Conservation (phyloP, 2,797 vertebrate species). For the Syngnathus acus region DNA sequence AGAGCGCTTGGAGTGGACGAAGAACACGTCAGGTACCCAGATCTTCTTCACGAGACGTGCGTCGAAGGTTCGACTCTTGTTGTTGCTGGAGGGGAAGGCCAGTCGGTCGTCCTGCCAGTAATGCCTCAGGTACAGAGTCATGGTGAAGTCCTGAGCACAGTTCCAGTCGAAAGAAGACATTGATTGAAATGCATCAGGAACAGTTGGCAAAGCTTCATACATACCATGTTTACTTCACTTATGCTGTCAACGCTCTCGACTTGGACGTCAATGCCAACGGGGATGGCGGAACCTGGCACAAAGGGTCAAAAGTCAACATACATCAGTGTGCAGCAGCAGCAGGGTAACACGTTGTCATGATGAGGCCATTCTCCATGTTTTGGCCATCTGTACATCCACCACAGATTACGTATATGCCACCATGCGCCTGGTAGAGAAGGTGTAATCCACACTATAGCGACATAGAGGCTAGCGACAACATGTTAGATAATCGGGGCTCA, state of each 20-base stretch:
- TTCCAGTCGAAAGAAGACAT: too few relatives aligned
- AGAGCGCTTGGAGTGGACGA: conserved; percentile 88
- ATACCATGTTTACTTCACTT: conserved; percentile 91
- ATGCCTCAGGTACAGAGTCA: conserved; percentile 90
- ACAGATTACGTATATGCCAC: conserved; percentile 34
- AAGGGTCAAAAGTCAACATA: conserved; percentile 10
- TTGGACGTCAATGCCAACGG: conserved; percentile 86
- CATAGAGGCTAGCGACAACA: conserved; percentile 5
- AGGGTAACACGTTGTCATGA: conserved; percentile 3
- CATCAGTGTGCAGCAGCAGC: conserved; percentile 23
- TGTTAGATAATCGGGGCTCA: conserved; percentile 1
- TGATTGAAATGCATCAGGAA: neutral
- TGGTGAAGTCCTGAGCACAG: conserved; percentile 80
- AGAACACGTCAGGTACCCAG: conserved; percentile 92
- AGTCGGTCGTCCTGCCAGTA: conserved; percentile 93
- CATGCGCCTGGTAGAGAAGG: conserved; percentile 4
- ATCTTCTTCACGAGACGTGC: conserved; percentile 86
- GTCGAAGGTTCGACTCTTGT: conserved; percentile 89
- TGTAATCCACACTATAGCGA: conserved; percentile 11
- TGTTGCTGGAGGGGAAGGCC: conserved; percentile 83
- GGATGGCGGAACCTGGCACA: conserved; percentile 77
- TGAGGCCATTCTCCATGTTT: neutral
- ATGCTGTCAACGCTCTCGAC: conserved; percentile 90
- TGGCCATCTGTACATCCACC: conserved; percentile 18
- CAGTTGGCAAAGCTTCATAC: conserved; percentile 11